Evolutionary conservation across 2,888 invertebrate species (phyloP).

Genomic region (Dendrolimus houi): DNA sequence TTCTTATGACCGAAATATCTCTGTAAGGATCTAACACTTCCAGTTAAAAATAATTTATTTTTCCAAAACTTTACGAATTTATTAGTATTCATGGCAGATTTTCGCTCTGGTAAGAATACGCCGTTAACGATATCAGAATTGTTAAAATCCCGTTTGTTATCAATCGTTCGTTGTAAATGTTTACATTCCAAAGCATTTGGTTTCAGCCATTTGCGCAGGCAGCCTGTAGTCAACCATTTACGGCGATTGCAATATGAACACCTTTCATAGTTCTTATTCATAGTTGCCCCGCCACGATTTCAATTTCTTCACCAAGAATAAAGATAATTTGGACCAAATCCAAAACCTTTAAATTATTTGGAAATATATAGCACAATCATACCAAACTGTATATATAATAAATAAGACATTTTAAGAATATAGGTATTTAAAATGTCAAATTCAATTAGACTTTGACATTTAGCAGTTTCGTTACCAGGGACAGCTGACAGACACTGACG

Average conservation of each 20-base stretch:
- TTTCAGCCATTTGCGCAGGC: conserved; percentile 68
- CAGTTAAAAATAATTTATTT: conserved; percentile 60
- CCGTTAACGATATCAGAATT: conserved; percentile 60
- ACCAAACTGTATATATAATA: no score
- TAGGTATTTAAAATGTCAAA: no score
- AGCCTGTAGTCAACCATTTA: conserved; percentile 65
- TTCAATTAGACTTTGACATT: no score
- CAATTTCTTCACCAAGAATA: conserved; percentile 7
- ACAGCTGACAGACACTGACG: no score
- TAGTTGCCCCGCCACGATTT: conserved; percentile 15
- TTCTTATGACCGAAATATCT: conserved; percentile 61
- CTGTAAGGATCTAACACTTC: conserved; percentile 61
- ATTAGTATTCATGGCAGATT: conserved; percentile 47
- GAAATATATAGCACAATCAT: no score
- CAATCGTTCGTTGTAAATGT: conserved; percentile 64
- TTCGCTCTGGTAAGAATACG: conserved; percentile 57
- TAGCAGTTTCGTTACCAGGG: no score
- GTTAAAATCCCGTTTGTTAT: conserved; percentile 58
- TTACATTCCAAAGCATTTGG: conserved; percentile 63
- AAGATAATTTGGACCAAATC: no score
- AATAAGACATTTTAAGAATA: no score
- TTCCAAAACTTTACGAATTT: conserved; percentile 71
- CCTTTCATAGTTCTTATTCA: conserved; percentile 70
- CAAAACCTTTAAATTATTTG: no score
- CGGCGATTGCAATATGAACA: conserved; percentile 65